phyloP scores from a whole-genome alignment of 2,113 vertebrate genomes.

The Pavo muticus region DNA sequence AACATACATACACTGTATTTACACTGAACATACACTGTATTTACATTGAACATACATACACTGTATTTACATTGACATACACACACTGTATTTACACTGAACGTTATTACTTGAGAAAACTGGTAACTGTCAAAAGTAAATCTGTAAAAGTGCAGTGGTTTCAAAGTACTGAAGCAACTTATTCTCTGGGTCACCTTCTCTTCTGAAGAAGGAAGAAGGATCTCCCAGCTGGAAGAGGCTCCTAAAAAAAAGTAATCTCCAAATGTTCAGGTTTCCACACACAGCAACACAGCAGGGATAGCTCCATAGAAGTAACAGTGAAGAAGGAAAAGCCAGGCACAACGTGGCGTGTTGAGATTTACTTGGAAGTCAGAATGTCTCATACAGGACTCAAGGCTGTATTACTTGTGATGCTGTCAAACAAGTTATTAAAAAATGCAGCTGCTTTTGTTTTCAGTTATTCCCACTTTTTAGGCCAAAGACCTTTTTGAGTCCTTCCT shows the following conservation, averaged over 20 bases:
- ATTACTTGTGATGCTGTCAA: background rate
- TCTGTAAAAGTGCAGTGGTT: background rate
- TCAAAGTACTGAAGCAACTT: background rate
- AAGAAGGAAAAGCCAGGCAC: background rate
- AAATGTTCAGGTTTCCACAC: background rate
- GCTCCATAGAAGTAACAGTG: background rate
- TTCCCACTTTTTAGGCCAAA: background rate
- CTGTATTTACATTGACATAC: too few relatives aligned
- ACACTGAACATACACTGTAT: too few relatives aligned
- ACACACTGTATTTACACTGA: background rate
- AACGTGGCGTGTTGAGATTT: fast-evolving
- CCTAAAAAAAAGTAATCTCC: background rate
- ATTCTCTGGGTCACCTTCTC: background rate
- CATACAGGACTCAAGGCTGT: background rate
- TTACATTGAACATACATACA: too few relatives aligned
- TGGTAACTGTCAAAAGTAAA: background rate
- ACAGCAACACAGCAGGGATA: background rate
- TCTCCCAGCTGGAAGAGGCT: background rate
- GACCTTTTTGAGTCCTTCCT: background rate
- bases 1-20: too few relatives aligned
- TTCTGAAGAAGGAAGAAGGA: background rate
- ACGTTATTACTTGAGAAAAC: background rate
- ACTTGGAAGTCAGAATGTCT: background rate
- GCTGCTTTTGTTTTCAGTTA: background rate
- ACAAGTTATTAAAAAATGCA: background rate